Conservation (phyloP, 2,888 invertebrate genomes). For the Dioctria rufipes region DNA sequence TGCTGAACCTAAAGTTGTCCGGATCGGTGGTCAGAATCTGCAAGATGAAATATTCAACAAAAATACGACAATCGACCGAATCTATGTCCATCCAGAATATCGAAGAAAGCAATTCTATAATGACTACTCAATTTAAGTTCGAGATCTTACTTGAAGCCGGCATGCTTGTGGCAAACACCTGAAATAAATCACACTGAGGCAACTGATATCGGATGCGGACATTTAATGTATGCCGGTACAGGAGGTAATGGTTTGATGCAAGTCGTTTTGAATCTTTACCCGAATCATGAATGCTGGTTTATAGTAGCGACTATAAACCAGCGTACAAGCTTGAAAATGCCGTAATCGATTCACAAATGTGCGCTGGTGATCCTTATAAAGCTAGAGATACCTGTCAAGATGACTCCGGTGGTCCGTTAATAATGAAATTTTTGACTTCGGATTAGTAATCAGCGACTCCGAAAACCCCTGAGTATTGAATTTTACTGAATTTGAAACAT, state of each 20-base stretch:
- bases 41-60: not conserved
- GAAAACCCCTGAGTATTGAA: too few species aligned
- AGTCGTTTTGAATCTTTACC: slow-evolving; percentile 35
- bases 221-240: slow-evolving; percentile 42
- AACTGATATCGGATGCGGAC: not conserved
- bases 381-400: slow-evolving; percentile 61
- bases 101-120: slow-evolving; percentile 1
- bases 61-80: not conserved
- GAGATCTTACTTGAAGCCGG: not conserved
- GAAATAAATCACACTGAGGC: not conserved
- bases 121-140: slow-evolving; percentile 15
- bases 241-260: slow-evolving; percentile 11
- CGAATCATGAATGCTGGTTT: slow-evolving; percentile 19
- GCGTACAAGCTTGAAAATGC: not conserved
- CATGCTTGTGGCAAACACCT: slow-evolving; percentile 30
- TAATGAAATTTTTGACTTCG: too few species aligned
- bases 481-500: too few species aligned
- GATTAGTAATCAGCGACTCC: too few species aligned
- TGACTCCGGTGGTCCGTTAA: slow-evolving; percentile 17
- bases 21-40: too few species aligned
- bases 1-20: not conserved
- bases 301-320: slow-evolving; percentile 38
- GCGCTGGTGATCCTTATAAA: not conserved
- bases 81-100: slow-evolving; percentile 44
- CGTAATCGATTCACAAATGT: not conserved